Percentiles rank a stretch among this genome's conserved stretches.
Evolutionary conservation across 1,140 invertebrate genomes (phyloP).

Genomic region (Stenopsyche tienmushanensis): DNA sequence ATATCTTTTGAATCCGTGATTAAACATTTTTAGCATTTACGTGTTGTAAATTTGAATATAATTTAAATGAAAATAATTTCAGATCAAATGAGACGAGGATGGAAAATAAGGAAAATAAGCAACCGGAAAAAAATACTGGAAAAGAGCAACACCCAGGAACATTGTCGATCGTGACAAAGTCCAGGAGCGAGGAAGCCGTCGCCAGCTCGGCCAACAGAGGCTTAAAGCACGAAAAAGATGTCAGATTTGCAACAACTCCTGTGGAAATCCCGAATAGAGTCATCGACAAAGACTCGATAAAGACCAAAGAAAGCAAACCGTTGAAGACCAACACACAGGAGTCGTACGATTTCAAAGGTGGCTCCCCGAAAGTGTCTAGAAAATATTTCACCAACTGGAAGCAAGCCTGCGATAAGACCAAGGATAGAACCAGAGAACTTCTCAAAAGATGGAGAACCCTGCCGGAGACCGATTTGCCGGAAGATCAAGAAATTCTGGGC

Average conservation of each 20-base stretch:
- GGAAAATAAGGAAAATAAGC: conserved; percentile 34
- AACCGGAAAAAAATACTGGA: conserved; percentile 35
- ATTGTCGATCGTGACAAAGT: conserved; percentile 38
- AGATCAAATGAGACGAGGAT: no score
- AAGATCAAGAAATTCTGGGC: conserved; percentile 47
- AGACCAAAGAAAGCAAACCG: not conserved
- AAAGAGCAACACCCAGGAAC: conserved; percentile 45
- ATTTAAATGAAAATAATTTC: no score
- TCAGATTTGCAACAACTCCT: conserved; percentile 32
- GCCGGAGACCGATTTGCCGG: conserved; percentile 55
- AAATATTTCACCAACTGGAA: conserved; percentile 70
- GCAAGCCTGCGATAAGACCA: conserved; percentile 69
- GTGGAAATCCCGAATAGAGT: conserved; percentile 15
- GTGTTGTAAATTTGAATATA: no score
- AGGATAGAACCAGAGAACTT: conserved; percentile 67
- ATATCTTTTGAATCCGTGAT: no score
- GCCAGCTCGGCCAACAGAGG: conserved; percentile 27
- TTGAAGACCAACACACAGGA: no score
- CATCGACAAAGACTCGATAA: not conserved
- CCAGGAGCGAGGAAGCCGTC: conserved; percentile 38
- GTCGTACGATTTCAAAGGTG: conserved; percentile 15
- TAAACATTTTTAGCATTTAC: no score
- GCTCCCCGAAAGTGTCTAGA: conserved; percentile 60
- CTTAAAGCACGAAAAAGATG: conserved; percentile 46
- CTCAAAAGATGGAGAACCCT: conserved; percentile 67